Evolutionary conservation across 2,113 vertebrate species (phyloP), one percentile per base, ranked within the genome.

Genomic region (Puma concolor): DNA sequence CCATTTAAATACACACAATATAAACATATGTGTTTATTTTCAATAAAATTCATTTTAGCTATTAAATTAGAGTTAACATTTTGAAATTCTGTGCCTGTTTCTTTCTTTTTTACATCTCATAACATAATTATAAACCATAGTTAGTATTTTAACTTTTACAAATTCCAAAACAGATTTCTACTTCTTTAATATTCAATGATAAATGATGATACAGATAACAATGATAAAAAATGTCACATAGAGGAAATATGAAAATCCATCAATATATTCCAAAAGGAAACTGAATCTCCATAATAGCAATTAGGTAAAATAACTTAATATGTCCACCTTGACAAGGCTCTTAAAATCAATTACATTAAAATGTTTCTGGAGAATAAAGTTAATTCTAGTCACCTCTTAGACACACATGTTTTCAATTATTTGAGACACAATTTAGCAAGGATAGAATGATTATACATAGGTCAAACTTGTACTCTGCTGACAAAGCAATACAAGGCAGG

Each of bases 331-430:
- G n/a, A 86, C 16, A 84, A 89, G 0, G 8, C 0, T 89, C 36
- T 87, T 94, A 41, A 95, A 87, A 83, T 33, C 31, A 92, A 85
- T 89, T 95, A 31, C 57, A 41, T 44, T 91, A 64, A 95, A 84
- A 86, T 11, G 11, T 90, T 80, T 72, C n/a, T 91, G 31, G 1
- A n/a, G 14, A 85, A 79, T 86, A 64, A 88, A 90, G 38, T 77
- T 50, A 91, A 89, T 66, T 60, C 15, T 60, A 8, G 27, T 71
- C 36, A 71, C 11, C 25, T 77, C 33, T 91, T 90, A 87, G 4
- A n/a, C 8, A 71, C 7, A 87, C 3, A n/a, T 38, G 23, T 52
- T 83, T 57, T 87, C 41, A 92, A 48, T 89, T 91, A 71, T 71
- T 95, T 94, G 44, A 92, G 44, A 77, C 31, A 88, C 74, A 88